Base-by-base conservation (phyloP, 1,140 invertebrate genomes). In the Leptinotarsa texana region DNA sequence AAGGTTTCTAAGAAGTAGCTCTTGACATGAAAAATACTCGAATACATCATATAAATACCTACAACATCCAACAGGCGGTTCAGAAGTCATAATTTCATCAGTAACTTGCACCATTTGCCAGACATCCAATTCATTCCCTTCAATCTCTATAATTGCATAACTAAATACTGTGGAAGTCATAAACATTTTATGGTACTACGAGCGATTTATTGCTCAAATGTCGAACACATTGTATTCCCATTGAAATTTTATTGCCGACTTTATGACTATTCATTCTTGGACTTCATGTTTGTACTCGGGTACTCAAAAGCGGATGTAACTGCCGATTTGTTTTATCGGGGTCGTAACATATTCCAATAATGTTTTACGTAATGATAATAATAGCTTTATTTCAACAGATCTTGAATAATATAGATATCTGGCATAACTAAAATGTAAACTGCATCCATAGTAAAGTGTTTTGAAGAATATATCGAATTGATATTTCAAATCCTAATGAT, bases 161-260 rank as follows among this genome's bases (percentile, higher is more conserved):
- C 42, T 42, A 68, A 68, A n/a, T 47, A 68, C 33, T 42, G 42
- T 42, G 18, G 13, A 18, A 21, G 15, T 15, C 42, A 15, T 17
- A 68, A 49, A 21, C 24, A 27, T 42, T 18, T 68, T 68, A 68
- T 68, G 66, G 8, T 18, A 68, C 66, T 68, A 42, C 24, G 15
- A 24, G 5, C 15, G 66, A 68, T 68, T 68, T 68, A 68, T 18
- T 13, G 42, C 66, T 42, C 15, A 68, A 68, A 68, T 42, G 66
- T 68, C 66, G 42, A 68, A 68, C 42, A 68, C 66, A 68, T 68
- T 68, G 66, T 68, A 68, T 42, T 68, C 42, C 22, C 66, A 68
- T 68, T 68, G 66, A 68, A 68, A 68, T 21, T 33, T 68, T 68
- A 68, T 68, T 68, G 33, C 63, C 8, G 24, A 42, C 24, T 42